Evolutionary conservation across 2,888 invertebrate species (phyloP).

Genomic region (Melanotus villosus): DNA sequence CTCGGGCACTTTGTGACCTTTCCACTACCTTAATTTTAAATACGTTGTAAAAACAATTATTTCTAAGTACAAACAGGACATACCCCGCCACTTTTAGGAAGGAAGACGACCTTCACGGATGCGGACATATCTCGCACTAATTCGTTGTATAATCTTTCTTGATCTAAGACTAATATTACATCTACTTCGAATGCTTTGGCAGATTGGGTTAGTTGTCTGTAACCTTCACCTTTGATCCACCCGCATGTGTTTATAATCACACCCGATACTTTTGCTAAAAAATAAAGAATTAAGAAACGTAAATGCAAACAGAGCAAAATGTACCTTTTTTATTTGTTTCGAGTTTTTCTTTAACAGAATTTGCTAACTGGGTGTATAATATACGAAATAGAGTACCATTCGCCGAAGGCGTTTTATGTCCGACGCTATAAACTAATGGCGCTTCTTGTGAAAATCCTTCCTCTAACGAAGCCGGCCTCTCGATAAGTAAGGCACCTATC

Average conservation of each 20-base stretch:
- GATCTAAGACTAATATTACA: constrained; percentile 94
- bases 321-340: constrained; percentile 89
- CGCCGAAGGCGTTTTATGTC: constrained; percentile 82
- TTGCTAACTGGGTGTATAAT: constrained; percentile 87
- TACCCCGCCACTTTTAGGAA: constrained; percentile 97
- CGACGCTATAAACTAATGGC: constrained; percentile 94
- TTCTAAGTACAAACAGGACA: too few relatives aligned
- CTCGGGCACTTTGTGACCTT: constrained; percentile 79
- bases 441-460: constrained; percentile 96
- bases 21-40: constrained; percentile 81
- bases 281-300: too few relatives aligned
- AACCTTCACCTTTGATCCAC: constrained; percentile 95
- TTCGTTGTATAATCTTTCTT: constrained; percentile 96
- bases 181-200: constrained; percentile 97
- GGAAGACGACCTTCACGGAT: constrained; percentile 91
- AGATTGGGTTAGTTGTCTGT: constrained; percentile 87
- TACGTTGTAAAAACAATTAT: too few relatives aligned
- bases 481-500: constrained; percentile 86
- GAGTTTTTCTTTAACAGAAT: constrained; percentile 86
- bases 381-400: constrained; percentile 90
- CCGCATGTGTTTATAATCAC: constrained; percentile 98
- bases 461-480: constrained; percentile 93
- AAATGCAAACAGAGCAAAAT: too few relatives aligned
- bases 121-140: constrained; percentile 93
- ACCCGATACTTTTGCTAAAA: constrained; percentile 87